These are phyloP conservation scores for Lasioglossum villosulum DNA, from an alignment of 2,888 invertebrate species.

Conservation along the genomic window DNA sequence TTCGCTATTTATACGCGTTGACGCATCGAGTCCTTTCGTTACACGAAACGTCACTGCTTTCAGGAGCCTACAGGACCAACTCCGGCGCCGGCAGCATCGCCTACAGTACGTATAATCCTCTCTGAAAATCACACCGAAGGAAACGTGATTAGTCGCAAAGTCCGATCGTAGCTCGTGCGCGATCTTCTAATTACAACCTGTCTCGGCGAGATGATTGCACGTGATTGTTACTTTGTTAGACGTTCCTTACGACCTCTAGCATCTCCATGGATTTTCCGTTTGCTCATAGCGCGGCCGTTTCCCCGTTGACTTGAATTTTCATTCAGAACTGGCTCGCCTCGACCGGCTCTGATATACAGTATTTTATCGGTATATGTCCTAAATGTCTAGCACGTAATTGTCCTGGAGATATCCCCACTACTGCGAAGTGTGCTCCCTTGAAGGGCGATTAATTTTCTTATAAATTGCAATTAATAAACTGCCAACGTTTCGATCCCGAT, in stretches of 20 bases:
- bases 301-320: background rate
- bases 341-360: no score
- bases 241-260: background rate
- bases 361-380: no score
- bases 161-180: background rate
- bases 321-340: background rate
- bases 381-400: no score
- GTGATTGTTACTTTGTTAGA: background rate
- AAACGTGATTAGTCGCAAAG: background rate
- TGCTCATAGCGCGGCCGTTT: background rate
- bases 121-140: background rate
- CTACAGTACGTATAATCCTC: constrained; percentile 44
- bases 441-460: no score
- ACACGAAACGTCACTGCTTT: background rate
- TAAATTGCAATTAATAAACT: no score
- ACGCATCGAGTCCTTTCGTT: constrained; percentile 1
- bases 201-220: background rate
- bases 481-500: no score
- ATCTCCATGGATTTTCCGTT: background rate
- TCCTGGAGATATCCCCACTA: no score
- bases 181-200: background rate
- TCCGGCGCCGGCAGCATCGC: constrained; percentile 6
- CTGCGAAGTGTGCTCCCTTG: no score
- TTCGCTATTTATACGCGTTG: constrained; percentile 16
- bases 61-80: constrained; percentile 17